Evolutionary conservation across 2,888 invertebrate species (phyloP).

Genomic region (Drosophila tripunctata): DNA sequence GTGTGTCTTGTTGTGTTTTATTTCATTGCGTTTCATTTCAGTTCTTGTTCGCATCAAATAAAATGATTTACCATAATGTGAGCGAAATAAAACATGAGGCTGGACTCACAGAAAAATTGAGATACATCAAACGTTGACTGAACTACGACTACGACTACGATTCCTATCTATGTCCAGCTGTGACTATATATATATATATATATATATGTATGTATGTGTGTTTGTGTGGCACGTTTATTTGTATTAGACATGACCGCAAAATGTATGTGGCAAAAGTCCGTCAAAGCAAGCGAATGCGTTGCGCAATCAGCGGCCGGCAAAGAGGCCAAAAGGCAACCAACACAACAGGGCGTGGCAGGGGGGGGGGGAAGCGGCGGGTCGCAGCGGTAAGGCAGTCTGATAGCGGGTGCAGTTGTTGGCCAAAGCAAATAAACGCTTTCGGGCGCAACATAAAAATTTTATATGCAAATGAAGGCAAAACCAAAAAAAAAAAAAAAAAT

Average conservation of each 20-base stretch:
- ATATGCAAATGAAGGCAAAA: conserved; percentile 78
- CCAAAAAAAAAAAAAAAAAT: conserved; percentile 17
- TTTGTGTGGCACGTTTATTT: conserved; percentile 44
- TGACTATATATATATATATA: background rate
- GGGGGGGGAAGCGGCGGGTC: background rate
- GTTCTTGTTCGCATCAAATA: conserved; percentile 50
- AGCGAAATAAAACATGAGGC: conserved; percentile 65
- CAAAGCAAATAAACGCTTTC: conserved; percentile 74
- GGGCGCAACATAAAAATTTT: conserved; percentile 74
- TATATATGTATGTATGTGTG: conserved; percentile 11
- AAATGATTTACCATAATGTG: conserved; percentile 71
- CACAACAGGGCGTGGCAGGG: background rate
- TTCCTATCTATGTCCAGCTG: conserved; percentile 16
- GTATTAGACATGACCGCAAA: conserved; percentile 62
- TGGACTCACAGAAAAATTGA: conserved; percentile 24
- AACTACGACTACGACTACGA: conserved; percentile 25
- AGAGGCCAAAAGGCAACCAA: background rate
- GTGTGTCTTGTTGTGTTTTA: conserved; percentile 8
- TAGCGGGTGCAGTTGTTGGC: conserved; percentile 35
- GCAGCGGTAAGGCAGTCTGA: conserved; percentile 12
- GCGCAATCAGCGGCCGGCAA: conserved; percentile 41
- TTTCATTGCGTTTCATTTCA: conserved; percentile 1
- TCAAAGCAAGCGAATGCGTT: conserved; percentile 53
- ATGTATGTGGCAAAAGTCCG: conserved; percentile 60
- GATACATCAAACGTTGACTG: conserved; percentile 50